phyloP scores from a whole-genome alignment of 2,888 invertebrate genomes.

The Spatulosminthurus flaviceps region DNA sequence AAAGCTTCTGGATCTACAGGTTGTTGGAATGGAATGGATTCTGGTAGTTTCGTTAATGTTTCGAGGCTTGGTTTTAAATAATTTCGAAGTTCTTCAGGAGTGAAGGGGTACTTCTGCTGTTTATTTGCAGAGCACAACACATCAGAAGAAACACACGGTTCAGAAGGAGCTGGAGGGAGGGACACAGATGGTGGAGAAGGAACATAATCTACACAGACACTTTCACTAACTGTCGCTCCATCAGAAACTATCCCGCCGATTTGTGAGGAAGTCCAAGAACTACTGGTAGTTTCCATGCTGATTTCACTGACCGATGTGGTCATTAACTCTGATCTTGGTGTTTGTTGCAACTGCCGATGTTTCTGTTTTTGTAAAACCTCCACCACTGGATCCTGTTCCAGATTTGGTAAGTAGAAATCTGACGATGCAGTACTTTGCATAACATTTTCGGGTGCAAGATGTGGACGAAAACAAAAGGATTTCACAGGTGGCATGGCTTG shows the following conservation, averaged over 20 bases:
- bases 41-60: slow-evolving; percentile 93
- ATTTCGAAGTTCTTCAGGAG: slow-evolving; percentile 89
- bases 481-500: slow-evolving; percentile 46
- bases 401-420: slow-evolving; percentile 39
- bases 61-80: slow-evolving; percentile 94
- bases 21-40: slow-evolving; percentile 94
- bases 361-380: slow-evolving; percentile 34
- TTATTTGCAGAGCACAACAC: neutral
- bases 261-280: too few relatives aligned
- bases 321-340: slow-evolving; percentile 51
- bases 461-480: slow-evolving; percentile 64
- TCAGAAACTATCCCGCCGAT: too few relatives aligned
- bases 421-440: slow-evolving; percentile 44
- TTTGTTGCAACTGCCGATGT: slow-evolving; percentile 65
- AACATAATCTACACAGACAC: slow-evolving; percentile 65
- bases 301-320: slow-evolving; percentile 56
- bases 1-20: slow-evolving; percentile 93
- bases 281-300: slow-evolving; percentile 66
- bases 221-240: slow-evolving; percentile 62
- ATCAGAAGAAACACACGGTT: slow-evolving; percentile 62
- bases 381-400: neutral
- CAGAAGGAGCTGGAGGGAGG: slow-evolving; percentile 71
- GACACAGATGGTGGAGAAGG: slow-evolving; percentile 68
- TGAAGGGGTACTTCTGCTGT: slow-evolving; percentile 71
- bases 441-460: slow-evolving; percentile 64